phyloP scores from a whole-genome alignment of 2,888 invertebrate genomes.

The Rutpela maculata region DNA sequence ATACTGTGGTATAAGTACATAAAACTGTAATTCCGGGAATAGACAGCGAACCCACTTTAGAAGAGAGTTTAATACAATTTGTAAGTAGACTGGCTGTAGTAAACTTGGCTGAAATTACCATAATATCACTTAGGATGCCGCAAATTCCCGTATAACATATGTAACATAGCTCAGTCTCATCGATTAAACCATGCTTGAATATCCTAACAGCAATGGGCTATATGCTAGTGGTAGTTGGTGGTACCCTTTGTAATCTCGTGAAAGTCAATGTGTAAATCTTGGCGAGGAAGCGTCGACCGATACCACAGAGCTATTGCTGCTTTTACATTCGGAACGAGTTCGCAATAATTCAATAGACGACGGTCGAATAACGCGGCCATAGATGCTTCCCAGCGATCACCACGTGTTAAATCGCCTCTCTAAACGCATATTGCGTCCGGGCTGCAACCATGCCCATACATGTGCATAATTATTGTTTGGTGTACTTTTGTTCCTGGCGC shows the following conservation, averaged over 20 bases:
- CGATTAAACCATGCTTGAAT: slow-evolving; percentile 44
- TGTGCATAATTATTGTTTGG: not conserved
- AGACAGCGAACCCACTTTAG: slow-evolving; percentile 24
- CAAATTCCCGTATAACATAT: slow-evolving; percentile 49
- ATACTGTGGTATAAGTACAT: not conserved
- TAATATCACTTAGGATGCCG: slow-evolving; percentile 53
- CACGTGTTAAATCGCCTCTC: slow-evolving; percentile 30
- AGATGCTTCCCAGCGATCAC: slow-evolving; percentile 19
- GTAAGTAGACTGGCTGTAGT: slow-evolving; percentile 40
- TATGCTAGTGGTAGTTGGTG: slow-evolving; percentile 35
- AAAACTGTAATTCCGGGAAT: slow-evolving; percentile 18
- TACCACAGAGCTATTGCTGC: slow-evolving; percentile 38
- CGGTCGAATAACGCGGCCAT: slow-evolving; percentile 31
- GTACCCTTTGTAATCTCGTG: slow-evolving; percentile 38
- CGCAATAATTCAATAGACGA: slow-evolving; percentile 61
- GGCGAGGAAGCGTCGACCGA: slow-evolving; percentile 36
- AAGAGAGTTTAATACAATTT: slow-evolving; percentile 45
- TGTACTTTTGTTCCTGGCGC: slow-evolving; percentile 10
- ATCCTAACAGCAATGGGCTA: slow-evolving; percentile 25
- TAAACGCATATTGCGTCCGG: slow-evolving; percentile 17
- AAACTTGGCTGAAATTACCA: slow-evolving; percentile 51
- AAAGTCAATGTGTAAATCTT: slow-evolving; percentile 43
- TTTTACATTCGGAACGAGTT: slow-evolving; percentile 57
- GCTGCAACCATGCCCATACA: not conserved
- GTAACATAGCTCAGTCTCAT: slow-evolving; percentile 51